These are phyloP conservation scores for Phaenicophaeus curvirostris DNA, from an alignment of 2,797 vertebrate genomes.

Conservation along the genomic window DNA sequence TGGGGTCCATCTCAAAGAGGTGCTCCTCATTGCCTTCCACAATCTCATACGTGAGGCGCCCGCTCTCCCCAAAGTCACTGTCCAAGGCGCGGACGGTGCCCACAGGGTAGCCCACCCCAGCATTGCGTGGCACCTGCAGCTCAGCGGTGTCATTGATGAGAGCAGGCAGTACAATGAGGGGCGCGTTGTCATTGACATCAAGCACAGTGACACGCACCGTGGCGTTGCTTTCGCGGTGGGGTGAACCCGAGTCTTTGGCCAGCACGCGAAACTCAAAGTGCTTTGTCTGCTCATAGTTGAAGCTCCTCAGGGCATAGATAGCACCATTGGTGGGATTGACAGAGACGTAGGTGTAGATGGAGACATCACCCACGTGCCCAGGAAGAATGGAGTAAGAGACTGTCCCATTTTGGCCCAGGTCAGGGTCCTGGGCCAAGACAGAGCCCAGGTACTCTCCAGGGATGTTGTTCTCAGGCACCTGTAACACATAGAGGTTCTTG, in stretches of 20 bases:
- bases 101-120: slow-evolving; percentile 94
- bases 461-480: slow-evolving; percentile 98
- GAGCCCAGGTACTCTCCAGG: slow-evolving; percentile 97
- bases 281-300: slow-evolving; percentile 98
- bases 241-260: slow-evolving; percentile 94
- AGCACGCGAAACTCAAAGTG: slow-evolving; percentile 97
- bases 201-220: slow-evolving; percentile 93
- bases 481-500: slow-evolving; percentile 93
- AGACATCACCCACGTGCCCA: slow-evolving; percentile 94
- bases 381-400: slow-evolving; percentile 97
- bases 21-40: slow-evolving; percentile 96
- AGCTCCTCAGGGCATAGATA: slow-evolving; percentile 96
- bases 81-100: slow-evolving; percentile 94
- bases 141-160: slow-evolving; percentile 97
- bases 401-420: slow-evolving; percentile 95
- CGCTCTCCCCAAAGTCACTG: slow-evolving; percentile 97
- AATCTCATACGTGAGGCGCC: slow-evolving; percentile 97
- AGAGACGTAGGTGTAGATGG: slow-evolving; percentile 97
- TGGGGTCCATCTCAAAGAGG: slow-evolving; percentile 94
- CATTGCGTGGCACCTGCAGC: slow-evolving; percentile 95
- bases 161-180: slow-evolving; percentile 92
- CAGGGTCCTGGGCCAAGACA: slow-evolving; percentile 94
- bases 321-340: slow-evolving; percentile 98
- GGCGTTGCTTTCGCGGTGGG: slow-evolving; percentile 94
- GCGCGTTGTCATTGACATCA: slow-evolving; percentile 97